phyloP scores from a whole-genome alignment of 1,140 invertebrate species.

The Orius laevigatus region DNA sequence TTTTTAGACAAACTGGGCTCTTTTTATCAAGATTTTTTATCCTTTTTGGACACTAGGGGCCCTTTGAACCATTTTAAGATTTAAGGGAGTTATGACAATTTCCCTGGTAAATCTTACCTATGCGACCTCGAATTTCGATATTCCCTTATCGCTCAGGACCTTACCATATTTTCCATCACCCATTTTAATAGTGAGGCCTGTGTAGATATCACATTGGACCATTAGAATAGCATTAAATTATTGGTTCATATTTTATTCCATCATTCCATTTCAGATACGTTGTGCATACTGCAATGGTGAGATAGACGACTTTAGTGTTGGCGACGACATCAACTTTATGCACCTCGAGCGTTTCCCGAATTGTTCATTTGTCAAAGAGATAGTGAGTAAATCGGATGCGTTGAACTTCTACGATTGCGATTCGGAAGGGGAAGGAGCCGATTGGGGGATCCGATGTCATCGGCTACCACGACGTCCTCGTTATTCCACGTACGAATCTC shows the following conservation, averaged over 20 bases:
- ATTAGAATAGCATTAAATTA: no score
- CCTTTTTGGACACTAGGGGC: no score
- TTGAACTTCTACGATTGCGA: conserved; percentile 12
- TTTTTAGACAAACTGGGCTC: no score
- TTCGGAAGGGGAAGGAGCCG: conserved; percentile 8
- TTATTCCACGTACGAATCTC: conserved; percentile 41
- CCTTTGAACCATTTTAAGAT: no score
- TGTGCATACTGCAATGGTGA: conserved; percentile 69
- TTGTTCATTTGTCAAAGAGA: conserved; percentile 29
- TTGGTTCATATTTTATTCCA: neutral
- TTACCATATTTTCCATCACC: no score
- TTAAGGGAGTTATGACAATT: no score
- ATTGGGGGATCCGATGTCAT: conserved; percentile 40
- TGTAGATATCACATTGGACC: no score
- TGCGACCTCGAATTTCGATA: no score
- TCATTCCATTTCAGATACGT: conserved; percentile 36
- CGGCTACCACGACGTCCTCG: conserved; percentile 38
- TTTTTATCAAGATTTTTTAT: no score
- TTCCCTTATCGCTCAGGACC: no score
- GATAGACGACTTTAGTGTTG: conserved; percentile 49
- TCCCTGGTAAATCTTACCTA: no score
- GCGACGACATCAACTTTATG: conserved; percentile 55
- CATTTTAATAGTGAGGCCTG: no score
- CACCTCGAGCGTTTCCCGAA: conserved; percentile 52
- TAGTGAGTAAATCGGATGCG: conserved; percentile 9